Base-by-base conservation (phyloP, 2,113 vertebrate genomes). In the Oplegnathus fasciatus region DNA sequence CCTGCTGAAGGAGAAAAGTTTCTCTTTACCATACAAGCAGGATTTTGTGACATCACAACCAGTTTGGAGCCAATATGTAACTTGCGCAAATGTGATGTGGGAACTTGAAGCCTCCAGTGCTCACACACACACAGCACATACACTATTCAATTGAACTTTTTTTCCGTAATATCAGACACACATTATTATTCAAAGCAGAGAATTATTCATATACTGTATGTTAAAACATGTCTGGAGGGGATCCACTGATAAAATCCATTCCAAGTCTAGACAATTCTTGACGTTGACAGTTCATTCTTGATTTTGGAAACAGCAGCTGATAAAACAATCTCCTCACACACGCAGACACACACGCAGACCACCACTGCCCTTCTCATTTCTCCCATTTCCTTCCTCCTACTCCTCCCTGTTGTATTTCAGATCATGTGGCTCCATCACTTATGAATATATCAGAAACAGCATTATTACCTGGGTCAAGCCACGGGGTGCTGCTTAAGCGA, bases 381-480 rank as follows among this genome's bases (percentile, higher is more conserved):
- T 64, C 48, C 60, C 48, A 15, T 22, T 26, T 7, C 62, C 26
- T 70, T 1, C 20, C 18, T 57, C 44, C 42, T 28, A 24, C 67
- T 60, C 30, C 13, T 52, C 34, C 42, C 17, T 50, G 50, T 66
- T 79, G 40, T n/a, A 80, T 65, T 86, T 78, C 44, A 60, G 68
- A 61, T 60, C 55, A 40, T n/a, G 50, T 42, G 34, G 37, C 68
- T 22, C 17, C 1, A 20, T 75, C 61, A 26, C 70, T 82, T 70
- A 75, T 50, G 71, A 84, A 89, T 82, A 75, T 28, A 85, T 76
- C 70, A 79, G 60, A 75, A 88, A 61, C 37, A 26, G 58, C 66
- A 84, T 89, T 80, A 88, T 91, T 83, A 91, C 81, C 80, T 52
- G 65, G 88, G 87, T 91, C 85, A 85, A 61, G 52, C 73, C 68